These are phyloP conservation scores for Condylostylus longicornis DNA, from an alignment of 1,140 invertebrate species.

Conservation along the genomic window DNA sequence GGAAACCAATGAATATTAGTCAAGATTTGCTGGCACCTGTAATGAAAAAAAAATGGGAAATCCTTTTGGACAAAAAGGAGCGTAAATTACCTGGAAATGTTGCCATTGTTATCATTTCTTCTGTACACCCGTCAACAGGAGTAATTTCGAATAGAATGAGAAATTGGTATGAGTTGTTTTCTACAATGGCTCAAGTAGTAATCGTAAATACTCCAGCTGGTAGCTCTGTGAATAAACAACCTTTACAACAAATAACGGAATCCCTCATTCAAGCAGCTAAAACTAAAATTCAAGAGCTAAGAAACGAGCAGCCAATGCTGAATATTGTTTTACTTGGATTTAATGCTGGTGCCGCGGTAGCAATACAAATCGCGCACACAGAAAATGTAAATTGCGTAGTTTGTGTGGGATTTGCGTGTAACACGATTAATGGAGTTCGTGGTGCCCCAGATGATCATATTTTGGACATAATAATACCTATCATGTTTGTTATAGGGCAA, in stretches of 20 bases:
- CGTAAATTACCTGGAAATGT: constrained; percentile 59
- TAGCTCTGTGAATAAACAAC: constrained; percentile 14
- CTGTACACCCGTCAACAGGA: constrained; percentile 36
- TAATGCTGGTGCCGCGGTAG: constrained; percentile 56
- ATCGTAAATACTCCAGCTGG: constrained; percentile 40
- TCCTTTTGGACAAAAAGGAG: constrained; percentile 29
- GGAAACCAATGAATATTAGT: constrained; percentile 38
- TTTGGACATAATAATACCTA: constrained; percentile 55
- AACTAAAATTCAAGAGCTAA: constrained; percentile 54
- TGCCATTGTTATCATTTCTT: constrained; percentile 52
- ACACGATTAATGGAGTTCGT: constrained; percentile 54
- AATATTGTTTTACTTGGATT: constrained; percentile 65
- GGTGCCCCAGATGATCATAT: constrained; percentile 66
- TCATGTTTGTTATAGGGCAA: constrained; percentile 69
- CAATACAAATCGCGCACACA: constrained; percentile 47
- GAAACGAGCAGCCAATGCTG: constrained; percentile 47
- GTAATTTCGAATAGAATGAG: constrained; percentile 40
- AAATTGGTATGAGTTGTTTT: constrained; percentile 54
- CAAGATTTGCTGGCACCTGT: constrained; percentile 40
- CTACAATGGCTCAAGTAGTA: constrained; percentile 51
- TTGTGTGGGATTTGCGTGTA: constrained; percentile 66
- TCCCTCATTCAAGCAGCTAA: constrained; percentile 52
- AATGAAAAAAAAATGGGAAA: constrained; percentile 63
- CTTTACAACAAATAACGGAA: constrained; percentile 35
- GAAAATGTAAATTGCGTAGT: constrained; percentile 58